Percentiles rank a stretch among this genome's conserved stretches.
phyloP scores from a whole-genome alignment of 2,888 invertebrate genomes.

The Merodon equestris region DNA sequence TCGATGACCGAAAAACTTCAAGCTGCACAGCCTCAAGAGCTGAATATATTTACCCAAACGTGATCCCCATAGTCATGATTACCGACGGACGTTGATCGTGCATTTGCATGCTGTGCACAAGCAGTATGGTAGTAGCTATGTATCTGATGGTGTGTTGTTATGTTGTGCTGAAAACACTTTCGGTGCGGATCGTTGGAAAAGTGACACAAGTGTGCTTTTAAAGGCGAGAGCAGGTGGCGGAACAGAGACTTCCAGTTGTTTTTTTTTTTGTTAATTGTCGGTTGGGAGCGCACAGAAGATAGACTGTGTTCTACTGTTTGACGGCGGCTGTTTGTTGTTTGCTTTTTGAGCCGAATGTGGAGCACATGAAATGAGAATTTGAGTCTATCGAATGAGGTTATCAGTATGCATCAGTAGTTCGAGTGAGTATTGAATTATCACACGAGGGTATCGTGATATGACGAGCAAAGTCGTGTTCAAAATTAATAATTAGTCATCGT shows the following conservation, averaged over 20 bases:
- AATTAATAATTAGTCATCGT: too few relatives aligned
- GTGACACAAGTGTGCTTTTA: constrained; percentile 42
- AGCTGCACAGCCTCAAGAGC: constrained; percentile 57
- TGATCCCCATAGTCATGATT: constrained; percentile 52
- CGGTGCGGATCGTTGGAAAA: constrained; percentile 49
- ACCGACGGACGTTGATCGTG: constrained; percentile 13
- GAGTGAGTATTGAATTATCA: too few relatives aligned
- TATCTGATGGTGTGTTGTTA: constrained; percentile 18
- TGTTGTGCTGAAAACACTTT: constrained; percentile 57
- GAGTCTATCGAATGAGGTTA: constrained; percentile 44
- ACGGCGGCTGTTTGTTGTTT: constrained; percentile 7
- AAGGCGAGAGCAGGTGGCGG: neutral
- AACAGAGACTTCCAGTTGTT: constrained; percentile 15
- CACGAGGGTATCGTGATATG: too few relatives aligned
- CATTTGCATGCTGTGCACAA: constrained; percentile 48
- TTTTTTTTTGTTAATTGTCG: too few relatives aligned
- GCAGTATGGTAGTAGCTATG: constrained; percentile 24
- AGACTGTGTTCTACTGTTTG: constrained; percentile 30
- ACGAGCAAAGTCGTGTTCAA: too few relatives aligned
- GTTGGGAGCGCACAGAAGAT: constrained; percentile 10
- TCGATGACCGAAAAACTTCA: constrained; percentile 54
- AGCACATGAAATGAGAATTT: constrained; percentile 39
- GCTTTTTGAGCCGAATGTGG: constrained; percentile 27
- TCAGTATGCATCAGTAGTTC: neutral
- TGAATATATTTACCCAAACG: constrained; percentile 53